Conservation (phyloP, 1,140 invertebrate species). For the Rhopalosiphum maidis region DNA sequence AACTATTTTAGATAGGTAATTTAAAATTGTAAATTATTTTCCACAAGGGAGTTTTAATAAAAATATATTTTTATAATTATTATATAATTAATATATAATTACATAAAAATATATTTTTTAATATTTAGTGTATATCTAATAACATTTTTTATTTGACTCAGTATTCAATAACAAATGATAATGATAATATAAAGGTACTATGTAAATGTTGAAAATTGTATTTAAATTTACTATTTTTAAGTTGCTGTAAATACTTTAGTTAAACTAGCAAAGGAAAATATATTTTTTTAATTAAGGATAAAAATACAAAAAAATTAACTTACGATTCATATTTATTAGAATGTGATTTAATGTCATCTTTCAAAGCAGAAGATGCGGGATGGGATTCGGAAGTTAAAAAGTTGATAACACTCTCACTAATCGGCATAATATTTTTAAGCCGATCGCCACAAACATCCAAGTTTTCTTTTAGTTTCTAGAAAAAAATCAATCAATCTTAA, state of each 20-base stretch:
- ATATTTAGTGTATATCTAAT: no score
- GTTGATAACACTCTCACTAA: neutral
- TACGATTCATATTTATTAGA: neutral
- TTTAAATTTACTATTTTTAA: neutral
- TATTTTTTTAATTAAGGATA: neutral
- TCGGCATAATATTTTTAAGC: neutral
- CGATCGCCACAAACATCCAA: neutral
- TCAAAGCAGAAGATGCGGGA: neutral
- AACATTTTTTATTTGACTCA: no score
- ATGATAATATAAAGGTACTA: no score
- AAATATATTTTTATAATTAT: neutral
- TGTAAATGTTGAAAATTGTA: no score
- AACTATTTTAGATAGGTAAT: neutral
- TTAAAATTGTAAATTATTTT: neutral
- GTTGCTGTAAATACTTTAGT: neutral
- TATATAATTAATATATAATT: neutral
- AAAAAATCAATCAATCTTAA: neutral
- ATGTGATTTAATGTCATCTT: neutral
- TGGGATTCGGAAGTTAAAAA: constrained; percentile 37
- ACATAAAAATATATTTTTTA: no score
- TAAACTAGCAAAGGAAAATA: neutral
- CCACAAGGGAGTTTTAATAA: neutral
- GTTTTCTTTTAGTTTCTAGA: constrained; percentile 38
- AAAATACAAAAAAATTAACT: constrained; percentile 20
- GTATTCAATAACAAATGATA: no score